Base-by-base conservation (phyloP, 2,113 vertebrate genomes). In the Urocynchramus pylzowi region DNA sequence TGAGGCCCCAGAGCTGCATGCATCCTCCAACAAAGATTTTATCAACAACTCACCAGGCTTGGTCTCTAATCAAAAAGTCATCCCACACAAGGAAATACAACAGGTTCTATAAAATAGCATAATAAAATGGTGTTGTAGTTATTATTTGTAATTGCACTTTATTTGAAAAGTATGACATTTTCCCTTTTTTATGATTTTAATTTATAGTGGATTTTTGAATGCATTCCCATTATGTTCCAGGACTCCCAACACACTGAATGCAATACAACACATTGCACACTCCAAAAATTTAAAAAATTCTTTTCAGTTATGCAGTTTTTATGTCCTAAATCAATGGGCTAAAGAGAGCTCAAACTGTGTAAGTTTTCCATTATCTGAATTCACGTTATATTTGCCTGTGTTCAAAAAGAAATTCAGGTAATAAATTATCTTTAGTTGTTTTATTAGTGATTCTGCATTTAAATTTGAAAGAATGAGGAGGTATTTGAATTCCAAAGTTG, bases 1-100 rank as follows among this genome's bases (percentile, higher is more conserved):
- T 2, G 5, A 17, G 42, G 13, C 7, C 8, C 8, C 16, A 74
- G 31, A 56, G 27, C 11, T 37, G 4, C 6, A 16, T 2, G 4
- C 1, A 54, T 67, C 19, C 74, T 73, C 73, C 39, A 59, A 21
- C 0, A 1, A 61, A 79, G 18, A 21, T 41, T 69, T 76, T 63
- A 39, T 42, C 87, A 77, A 19, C 24, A 26, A 33, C n/a, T n/a
- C n/a, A n/a, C n/a, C n/a, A n/a, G n/a, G 8, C 5, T 52, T 49
- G 13, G 4, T 64, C 5, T 70, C 16, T 39, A 74, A 69, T 30
- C 27, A 69, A 39, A 35, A 86, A 80, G 20, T 39, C 27, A n/a
- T 39, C 27, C 17, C 61, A 35, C 15, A 33, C 45, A 57, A 81
- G 16, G 23, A 90, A 88, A 53, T 45, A 53, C 5, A 52, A 22